Evolutionary conservation across 1,140 invertebrate genomes (phyloP).

Genomic region (Glossosoma conforme): DNA sequence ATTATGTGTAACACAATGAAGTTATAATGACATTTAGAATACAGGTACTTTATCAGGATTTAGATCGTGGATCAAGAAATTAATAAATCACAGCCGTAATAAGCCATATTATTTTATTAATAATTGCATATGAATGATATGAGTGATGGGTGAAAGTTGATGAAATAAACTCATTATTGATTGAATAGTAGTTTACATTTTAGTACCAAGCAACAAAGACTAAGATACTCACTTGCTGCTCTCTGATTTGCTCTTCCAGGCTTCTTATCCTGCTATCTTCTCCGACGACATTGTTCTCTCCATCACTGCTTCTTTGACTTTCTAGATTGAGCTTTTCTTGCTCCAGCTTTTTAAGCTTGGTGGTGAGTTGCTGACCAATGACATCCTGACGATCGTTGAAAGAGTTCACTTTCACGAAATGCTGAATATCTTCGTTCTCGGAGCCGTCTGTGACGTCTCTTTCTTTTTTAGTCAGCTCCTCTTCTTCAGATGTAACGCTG

Average conservation of each 20-base stretch:
- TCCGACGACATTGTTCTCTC: conserved; percentile 31
- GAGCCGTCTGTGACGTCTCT: conserved; percentile 9
- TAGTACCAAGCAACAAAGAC: no score
- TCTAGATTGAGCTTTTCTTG: conserved; percentile 33
- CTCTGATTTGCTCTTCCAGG: conserved; percentile 53
- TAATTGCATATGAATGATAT: no score
- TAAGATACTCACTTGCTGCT: conserved; percentile 48
- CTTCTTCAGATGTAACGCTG: conserved; percentile 64
- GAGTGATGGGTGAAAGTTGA: no score
- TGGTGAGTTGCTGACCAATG: conserved; percentile 29
- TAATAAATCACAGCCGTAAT: no score
- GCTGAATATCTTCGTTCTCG: conserved; percentile 12
- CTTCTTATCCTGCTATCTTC: conserved; percentile 49
- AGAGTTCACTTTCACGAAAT: conserved; percentile 27
- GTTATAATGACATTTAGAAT: no score
- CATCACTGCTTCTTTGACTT: conserved; percentile 15
- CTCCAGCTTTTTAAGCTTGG: conserved; percentile 37
- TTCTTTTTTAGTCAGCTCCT: conserved; percentile 66
- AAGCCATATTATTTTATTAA: no score
- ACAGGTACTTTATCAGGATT: no score
- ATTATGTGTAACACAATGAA: no score
- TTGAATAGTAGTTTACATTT: no score
- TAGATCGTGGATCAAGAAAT: no score
- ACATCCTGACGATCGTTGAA: conserved; percentile 36
- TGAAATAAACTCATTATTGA: no score